Base-by-base conservation (phyloP, 2,888 invertebrate genomes). In the Monopis laevigella region DNA sequence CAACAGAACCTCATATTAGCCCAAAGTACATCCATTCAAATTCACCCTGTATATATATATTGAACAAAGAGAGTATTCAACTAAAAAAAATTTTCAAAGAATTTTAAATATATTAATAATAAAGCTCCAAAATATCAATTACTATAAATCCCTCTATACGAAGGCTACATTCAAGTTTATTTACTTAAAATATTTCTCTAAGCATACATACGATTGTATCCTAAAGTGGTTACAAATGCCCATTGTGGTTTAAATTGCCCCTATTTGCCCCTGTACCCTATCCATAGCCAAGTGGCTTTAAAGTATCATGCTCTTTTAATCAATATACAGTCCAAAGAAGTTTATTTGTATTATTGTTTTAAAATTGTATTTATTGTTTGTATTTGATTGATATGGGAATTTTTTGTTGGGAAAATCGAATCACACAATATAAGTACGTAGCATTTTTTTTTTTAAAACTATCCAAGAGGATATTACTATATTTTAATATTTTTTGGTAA, bases 341-440 rank as follows among this genome's bases (percentile, higher is more conserved):
- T 6, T 16, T 32, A 32, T 32, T 32, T 62, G 59, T 65, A 54
- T 61, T 65, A 65, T 71, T 71, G 68, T 73, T 72, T 71, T 61
- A 63, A 59, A 40, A 43, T 26, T 27, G 55, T 56, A 62, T 59
- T 58, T 58, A 56, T 58, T 50, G 56, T 55, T 56, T 59, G 56
- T 56, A 58, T 56, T 62, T 54, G 74, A 75, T 72, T 71, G 74
- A 75, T 74, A 66, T 74, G 77, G 63, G 75, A 75, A 67, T 57
- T 48, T 48, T 18, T 21, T 32, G 14, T 17, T 2, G 12, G 12
- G n/a, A 24, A 24, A 24, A n/a, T n/a, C n/a, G n/a, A n/a, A n/a
- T n/a, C n/a, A n/a, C n/a, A n/a, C n/a, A n/a, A n/a, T n/a, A n/a
- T n/a, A n/a, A n/a, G n/a, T n/a, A n/a, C n/a, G n/a, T n/a, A n/a